Base-by-base conservation (phyloP, 2,888 invertebrate genomes). In the Calameuta filiformis region DNA sequence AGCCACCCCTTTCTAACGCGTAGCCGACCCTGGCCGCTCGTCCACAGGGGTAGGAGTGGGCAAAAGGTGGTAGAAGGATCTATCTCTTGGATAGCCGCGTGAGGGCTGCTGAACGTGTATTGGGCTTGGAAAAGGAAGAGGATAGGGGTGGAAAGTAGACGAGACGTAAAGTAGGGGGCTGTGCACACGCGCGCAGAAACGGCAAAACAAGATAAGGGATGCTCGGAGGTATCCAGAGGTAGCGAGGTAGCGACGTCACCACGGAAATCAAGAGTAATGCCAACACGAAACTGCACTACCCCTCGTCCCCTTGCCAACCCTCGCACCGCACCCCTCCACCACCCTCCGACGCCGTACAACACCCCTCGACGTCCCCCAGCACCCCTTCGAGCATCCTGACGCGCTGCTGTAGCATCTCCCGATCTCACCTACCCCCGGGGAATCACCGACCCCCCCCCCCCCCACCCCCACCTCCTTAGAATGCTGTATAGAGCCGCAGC, bases 181-280 rank as follows among this genome's bases (percentile, higher is more conserved):
- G 34, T 11, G 37, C 74, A 35, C 37, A 35, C 74, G 74, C 74
- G 74, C 68, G 56, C 68, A 84, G 85, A 84, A 85, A 84, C 81
- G 82, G 85, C 87, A 87, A 89, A 89, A 87, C 85, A 86, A 90
- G 88, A 88, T 87, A 88, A 82, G 81, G 75, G 69, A 40, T 73
- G 68, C n/a, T 34, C 74, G 68, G 69, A 77, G 73, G 79, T 78
- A 81, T 79, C 81, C 75, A 80, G 74, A 78, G 80, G 82, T 79
- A 85, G 86, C 85, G 86, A 88, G 87, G 87, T 87, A 88, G 88
- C 88, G 89, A 88, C 90, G 91, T 91, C 93, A 92, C 92, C 91
- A 90, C 92, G 93, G 93, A 93, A 93, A 94, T 94, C 94, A 94
- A 93, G 94, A 94, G 93, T 94, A 94, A 94, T 94, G 93, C 93